phyloP scores from a whole-genome alignment of 2,797 vertebrate species.

The Pempheris klunzingeri region DNA sequence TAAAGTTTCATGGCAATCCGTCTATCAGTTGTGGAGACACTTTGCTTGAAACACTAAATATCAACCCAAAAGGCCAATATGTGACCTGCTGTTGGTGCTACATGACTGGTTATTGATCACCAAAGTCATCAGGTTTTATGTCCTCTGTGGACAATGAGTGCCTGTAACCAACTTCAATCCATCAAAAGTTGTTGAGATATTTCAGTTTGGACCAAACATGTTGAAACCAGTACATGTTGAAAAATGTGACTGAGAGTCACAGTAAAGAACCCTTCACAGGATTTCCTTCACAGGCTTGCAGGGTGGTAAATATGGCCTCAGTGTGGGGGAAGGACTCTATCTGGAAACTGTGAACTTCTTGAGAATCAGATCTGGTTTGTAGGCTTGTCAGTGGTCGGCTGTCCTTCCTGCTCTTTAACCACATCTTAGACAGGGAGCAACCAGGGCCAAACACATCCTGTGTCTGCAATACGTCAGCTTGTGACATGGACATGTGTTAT shows the following conservation, averaged over 20 bases:
- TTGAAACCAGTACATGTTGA: not conserved
- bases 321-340: not conserved
- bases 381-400: constrained; percentile 11
- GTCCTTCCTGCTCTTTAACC: constrained; percentile 38
- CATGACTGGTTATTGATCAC: not conserved
- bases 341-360: constrained; percentile 16
- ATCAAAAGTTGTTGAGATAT: not conserved
- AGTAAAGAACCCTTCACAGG: not conserved
- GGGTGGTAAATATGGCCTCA: constrained; percentile 11
- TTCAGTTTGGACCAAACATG: not conserved
- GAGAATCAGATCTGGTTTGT: constrained; percentile 36
- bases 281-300: constrained; percentile 9
- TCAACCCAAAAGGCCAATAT: too few species aligned
- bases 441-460: constrained; percentile 23
- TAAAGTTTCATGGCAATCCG: too few species aligned
- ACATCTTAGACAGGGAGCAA: constrained; percentile 30
- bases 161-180: not conserved
- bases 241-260: not conserved
- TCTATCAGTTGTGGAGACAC: too few species aligned
- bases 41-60: too few species aligned
- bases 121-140: not conserved
- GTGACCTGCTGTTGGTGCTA: not conserved
- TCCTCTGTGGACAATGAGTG: not conserved
- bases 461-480: constrained; percentile 31
- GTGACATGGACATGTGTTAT: constrained; percentile 16